phyloP scores from a whole-genome alignment of 2,113 vertebrate genomes.

The Cricetomys ansorgei region DNA sequence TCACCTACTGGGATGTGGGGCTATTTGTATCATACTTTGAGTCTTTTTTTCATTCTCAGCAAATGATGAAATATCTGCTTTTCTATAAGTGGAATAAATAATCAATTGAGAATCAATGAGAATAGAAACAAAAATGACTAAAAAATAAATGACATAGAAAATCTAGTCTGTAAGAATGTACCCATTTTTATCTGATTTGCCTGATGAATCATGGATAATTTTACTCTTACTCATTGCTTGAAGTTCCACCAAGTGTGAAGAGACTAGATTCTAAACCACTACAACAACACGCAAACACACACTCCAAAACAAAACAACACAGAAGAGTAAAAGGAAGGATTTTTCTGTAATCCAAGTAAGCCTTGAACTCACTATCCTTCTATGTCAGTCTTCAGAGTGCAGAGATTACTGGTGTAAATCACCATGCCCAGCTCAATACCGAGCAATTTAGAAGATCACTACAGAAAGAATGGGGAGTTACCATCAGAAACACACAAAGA shows the following conservation, averaged over 20 bases:
- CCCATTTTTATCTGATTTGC: not conserved
- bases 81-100: not conserved
- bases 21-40: not conserved
- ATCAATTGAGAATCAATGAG: not conserved
- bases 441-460: not conserved
- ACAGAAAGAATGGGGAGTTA: not conserved
- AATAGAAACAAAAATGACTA: not conserved
- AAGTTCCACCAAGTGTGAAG: not conserved
- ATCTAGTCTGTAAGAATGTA: not conserved
- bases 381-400: not conserved
- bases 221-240: not conserved
- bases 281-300: not conserved
- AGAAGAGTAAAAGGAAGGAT: not conserved
- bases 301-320: not conserved
- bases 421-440: not conserved
- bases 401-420: not conserved
- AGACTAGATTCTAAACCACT: not conserved
- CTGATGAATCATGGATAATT: not conserved
- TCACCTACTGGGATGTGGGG: not conserved
- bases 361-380: not conserved
- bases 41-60: not conserved
- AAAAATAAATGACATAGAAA: not conserved
- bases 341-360: not conserved
- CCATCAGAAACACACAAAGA: not conserved
- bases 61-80: constrained; percentile 11